Evolutionary conservation across 2,797 vertebrate species (phyloP).

Genomic region (Bradypodion ventrale): DNA sequence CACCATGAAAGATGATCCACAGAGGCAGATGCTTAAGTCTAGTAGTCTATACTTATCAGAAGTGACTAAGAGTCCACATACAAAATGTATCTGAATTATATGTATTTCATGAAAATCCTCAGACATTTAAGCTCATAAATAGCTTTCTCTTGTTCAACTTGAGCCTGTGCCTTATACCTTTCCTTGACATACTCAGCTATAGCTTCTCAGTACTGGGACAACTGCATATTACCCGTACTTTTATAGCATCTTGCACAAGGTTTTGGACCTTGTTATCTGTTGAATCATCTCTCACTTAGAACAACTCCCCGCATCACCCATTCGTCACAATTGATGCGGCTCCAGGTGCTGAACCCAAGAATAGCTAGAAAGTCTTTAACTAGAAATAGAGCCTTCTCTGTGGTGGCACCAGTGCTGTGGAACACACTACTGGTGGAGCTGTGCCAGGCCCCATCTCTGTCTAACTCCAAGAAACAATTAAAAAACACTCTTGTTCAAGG

Average conservation of each 20-base stretch:
- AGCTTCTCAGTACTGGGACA: not conserved
- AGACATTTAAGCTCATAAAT: not conserved
- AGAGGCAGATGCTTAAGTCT: not conserved
- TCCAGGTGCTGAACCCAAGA: too few relatives aligned
- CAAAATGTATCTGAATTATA: not conserved
- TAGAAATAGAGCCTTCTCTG: too few relatives aligned
- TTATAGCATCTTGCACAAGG: not conserved
- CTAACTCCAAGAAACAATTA: too few relatives aligned
- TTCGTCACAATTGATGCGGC: too few relatives aligned
- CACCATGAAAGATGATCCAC: not conserved
- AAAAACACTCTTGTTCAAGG: too few relatives aligned
- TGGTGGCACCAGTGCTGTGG: too few relatives aligned
- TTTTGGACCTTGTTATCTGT: not conserved
- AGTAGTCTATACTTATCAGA: not conserved
- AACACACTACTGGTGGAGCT: too few relatives aligned
- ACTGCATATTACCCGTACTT: not conserved
- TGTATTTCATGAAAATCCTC: not conserved
- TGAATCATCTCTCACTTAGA: too few relatives aligned
- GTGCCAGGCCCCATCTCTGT: too few relatives aligned
- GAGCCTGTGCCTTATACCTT: not conserved
- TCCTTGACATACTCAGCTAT: not conserved
- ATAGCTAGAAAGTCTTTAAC: too few relatives aligned
- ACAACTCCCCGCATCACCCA: too few relatives aligned
- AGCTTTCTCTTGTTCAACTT: not conserved
- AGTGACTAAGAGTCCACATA: not conserved